Percentiles rank a stretch among this genome's conserved stretches.
These are phyloP conservation scores for Hipparchia semele DNA, from an alignment of 2,888 invertebrate genomes.

Conservation along the genomic window DNA sequence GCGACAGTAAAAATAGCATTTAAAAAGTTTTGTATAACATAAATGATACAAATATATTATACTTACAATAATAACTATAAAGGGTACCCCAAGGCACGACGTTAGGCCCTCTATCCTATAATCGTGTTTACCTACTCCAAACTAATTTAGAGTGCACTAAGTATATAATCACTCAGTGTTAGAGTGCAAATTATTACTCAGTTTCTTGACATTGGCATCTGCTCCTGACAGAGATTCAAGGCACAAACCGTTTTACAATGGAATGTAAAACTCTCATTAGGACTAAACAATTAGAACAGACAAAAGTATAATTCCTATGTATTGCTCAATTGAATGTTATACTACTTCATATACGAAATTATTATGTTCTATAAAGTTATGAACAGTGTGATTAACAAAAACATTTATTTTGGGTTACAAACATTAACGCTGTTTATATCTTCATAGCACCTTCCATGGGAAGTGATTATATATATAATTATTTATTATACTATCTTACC, in stretches of 20 bases:
- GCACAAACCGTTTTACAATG: slow-evolving; percentile 44
- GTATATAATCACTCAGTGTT: too few relatives aligned
- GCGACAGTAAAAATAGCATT: slow-evolving; percentile 7
- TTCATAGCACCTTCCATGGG: slow-evolving; percentile 64
- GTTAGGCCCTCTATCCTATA: slow-evolving; percentile 49
- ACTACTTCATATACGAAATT: not conserved
- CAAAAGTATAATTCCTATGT: not conserved
- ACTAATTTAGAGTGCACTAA: slow-evolving; percentile 11
- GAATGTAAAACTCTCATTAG: slow-evolving; percentile 41
- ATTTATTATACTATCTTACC: slow-evolving; percentile 32
- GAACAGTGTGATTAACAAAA: too few relatives aligned
- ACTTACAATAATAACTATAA: slow-evolving; percentile 27
- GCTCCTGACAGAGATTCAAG: slow-evolving; percentile 46
- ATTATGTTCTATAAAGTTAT: too few relatives aligned
- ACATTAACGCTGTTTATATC: not conserved
- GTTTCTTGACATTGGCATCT: slow-evolving; percentile 28
- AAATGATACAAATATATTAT: slow-evolving; percentile 17
- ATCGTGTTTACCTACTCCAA: slow-evolving; percentile 13
- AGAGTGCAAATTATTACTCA: slow-evolving; percentile 22
- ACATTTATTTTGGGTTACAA: too few relatives aligned
- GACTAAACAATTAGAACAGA: slow-evolving; percentile 15
- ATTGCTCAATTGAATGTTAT: not conserved
- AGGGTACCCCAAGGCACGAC: slow-evolving; percentile 55
- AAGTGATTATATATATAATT: slow-evolving; percentile 45
- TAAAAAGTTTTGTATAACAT: slow-evolving; percentile 22